A percentile compares a stretch with the other conserved stretches of the same genome.
These are phyloP conservation scores for Elachura formosa DNA, from an alignment of 2,113 vertebrate species.

Conservation along the genomic window DNA sequence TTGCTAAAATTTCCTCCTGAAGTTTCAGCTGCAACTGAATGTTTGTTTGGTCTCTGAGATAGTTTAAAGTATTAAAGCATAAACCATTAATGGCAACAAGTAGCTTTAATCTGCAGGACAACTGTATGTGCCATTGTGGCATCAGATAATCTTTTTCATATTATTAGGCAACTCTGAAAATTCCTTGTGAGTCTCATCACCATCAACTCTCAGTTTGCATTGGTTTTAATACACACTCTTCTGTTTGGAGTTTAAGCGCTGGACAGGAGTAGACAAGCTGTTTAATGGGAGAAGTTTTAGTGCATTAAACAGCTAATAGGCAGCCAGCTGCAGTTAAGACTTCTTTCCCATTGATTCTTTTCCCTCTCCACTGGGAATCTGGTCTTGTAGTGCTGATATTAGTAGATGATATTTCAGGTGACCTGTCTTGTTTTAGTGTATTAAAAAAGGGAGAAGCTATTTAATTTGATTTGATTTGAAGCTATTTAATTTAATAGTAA, in stretches of 20 bases:
- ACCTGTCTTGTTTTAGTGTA: constrained; percentile 21
- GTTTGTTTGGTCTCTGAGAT: not conserved
- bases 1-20: not conserved
- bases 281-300: not conserved
- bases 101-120: not conserved
- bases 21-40: not conserved
- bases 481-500: constrained; percentile 26
- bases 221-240: not conserved
- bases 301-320: not conserved
- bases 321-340: not conserved
- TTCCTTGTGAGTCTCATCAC: not conserved
- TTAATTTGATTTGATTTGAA: constrained; percentile 46
- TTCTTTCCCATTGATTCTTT: not conserved
- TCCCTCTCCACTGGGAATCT: not conserved
- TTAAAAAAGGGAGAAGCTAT: not conserved
- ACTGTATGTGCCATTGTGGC: not conserved
- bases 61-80: not conserved
- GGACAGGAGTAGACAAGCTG: not conserved
- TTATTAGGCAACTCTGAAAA: not conserved
- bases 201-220: not conserved
- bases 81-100: not conserved
- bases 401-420: constrained; percentile 12
- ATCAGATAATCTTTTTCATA: not conserved
- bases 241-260: not conserved
- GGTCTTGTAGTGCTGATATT: not conserved